Conservation (phyloP, 2,888 invertebrate genomes). For the Pyrgus malvae region DNA sequence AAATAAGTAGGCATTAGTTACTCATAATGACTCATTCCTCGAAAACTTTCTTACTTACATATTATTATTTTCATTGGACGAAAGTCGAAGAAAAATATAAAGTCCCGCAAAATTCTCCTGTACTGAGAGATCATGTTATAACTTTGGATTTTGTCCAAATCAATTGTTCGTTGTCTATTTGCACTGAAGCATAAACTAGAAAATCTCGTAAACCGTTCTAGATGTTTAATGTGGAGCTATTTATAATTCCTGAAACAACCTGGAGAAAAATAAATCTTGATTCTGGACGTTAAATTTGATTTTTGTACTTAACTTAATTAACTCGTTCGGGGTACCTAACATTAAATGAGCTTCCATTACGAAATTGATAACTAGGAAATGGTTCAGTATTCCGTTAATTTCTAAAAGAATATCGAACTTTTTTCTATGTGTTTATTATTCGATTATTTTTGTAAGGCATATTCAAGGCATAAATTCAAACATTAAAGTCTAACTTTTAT, state of each 20-base stretch:
- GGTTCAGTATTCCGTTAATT: no score
- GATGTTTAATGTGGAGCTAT: constrained; percentile 25
- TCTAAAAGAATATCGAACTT: no score
- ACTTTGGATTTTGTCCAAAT: constrained; percentile 32
- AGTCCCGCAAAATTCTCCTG: not conserved
- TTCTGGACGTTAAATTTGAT: constrained; percentile 17
- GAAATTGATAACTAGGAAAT: no score
- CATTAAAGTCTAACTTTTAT: no score
- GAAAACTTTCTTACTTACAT: not conserved
- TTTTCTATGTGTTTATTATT: no score
- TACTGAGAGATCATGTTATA: not conserved
- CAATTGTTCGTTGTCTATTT: constrained; percentile 18
- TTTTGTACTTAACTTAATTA: constrained; percentile 28
- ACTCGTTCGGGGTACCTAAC: constrained; percentile 27
- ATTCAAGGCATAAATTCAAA: no score
- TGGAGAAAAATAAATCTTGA: constrained; percentile 27
- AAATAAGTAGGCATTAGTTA: not conserved
- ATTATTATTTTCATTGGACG: not conserved
- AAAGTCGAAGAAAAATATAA: not conserved
- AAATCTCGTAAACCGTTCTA: constrained; percentile 10
- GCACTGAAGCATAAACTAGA: constrained; percentile 24
- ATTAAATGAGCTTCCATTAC: constrained; percentile 30
- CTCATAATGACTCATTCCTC: not conserved
- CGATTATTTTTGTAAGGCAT: no score
- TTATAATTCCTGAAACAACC: constrained; percentile 15